These are phyloP conservation scores for Tragelaphus buxtoni DNA, from an alignment of 2,113 vertebrate genomes.

Conservation along the genomic window DNA sequence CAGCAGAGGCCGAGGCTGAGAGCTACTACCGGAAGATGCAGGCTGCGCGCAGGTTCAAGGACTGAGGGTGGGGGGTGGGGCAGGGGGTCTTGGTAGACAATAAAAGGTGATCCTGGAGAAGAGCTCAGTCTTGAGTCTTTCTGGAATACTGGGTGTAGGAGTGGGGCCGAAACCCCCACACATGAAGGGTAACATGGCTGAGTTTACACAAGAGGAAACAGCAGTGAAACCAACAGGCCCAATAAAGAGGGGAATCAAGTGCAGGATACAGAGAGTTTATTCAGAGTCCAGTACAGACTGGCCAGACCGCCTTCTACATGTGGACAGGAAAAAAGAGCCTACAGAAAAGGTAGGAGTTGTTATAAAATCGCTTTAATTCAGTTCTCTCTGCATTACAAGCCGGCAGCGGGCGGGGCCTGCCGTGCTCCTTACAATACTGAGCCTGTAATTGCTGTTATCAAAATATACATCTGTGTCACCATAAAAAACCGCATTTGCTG, in stretches of 20 bases:
- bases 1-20: conserved; percentile 80
- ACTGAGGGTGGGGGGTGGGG: conserved; percentile 69
- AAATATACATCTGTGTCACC: conserved; percentile 87
- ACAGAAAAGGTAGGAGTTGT: conserved; percentile 78
- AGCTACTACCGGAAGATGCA: conserved; percentile 90
- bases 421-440: conserved; percentile 81
- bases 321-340: conserved; percentile 79
- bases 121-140: background rate
- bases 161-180: accelerated
- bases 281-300: conserved; percentile 83
- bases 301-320: conserved; percentile 77
- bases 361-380: conserved; percentile 85
- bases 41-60: conserved; percentile 83
- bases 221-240: conserved; percentile 61
- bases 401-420: conserved; percentile 75
- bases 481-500: conserved; percentile 79
- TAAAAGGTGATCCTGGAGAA: background rate
- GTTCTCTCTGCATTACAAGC: conserved; percentile 79
- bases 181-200: background rate
- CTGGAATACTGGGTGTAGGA: background rate
- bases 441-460: conserved; percentile 84
- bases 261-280: conserved; percentile 84
- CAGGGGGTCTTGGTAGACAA: background rate
- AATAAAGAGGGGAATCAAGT: conserved; percentile 74
- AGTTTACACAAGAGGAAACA: conserved; percentile 41